Base-by-base conservation (phyloP, 2,888 invertebrate genomes). In the Helleia helle region DNA sequence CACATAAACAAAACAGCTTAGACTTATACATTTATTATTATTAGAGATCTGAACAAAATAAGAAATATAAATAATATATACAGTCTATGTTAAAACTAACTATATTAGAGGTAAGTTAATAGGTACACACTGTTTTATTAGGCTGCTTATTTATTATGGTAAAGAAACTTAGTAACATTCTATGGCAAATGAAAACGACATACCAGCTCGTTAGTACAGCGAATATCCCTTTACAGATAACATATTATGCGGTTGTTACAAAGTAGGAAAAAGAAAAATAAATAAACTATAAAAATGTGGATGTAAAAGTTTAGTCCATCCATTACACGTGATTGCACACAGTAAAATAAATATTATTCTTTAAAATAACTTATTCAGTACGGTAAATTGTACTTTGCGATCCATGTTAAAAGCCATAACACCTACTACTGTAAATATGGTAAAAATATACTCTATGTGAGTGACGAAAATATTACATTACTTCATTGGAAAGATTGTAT, bases 11-110 rank as follows among this genome's bases (percentile, higher is more conserved):
- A 58, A 52, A 57, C 60, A 55, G 51, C 57, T 58, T 83, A 83
- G 81, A 85, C 84, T 85, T 85, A 85, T 79, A 80, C 81, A 77
- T 86, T 85, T 86, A 86, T 86, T 86, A 86, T 84, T 86, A 86
- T 86, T 86, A 86, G 86, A 86, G 86, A 86, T 86, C 86, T 86
- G 85, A 86, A 86, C 85, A 85, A 81, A 85, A 85, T 84, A 85
- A 79, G 83, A 85, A 85, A 83, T 85, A 77, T 49, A 85, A 86
- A 86, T 85, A 81, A 86, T 86, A 86, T 86, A 85, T 86, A 86
- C 86, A 86, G 85, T 84, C 84, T 83, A 84, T 83, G 79, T 85
- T 86, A 84, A 75, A 83, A 81, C 79, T 84, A 85, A 84, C 77
- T 85, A 84, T 81, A 81, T 75, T 77, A 81, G 58, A 79, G 65